These are phyloP conservation scores for Heteronetta atricapilla DNA, from an alignment of 2,113 vertebrate species.

Conservation along the genomic window DNA sequence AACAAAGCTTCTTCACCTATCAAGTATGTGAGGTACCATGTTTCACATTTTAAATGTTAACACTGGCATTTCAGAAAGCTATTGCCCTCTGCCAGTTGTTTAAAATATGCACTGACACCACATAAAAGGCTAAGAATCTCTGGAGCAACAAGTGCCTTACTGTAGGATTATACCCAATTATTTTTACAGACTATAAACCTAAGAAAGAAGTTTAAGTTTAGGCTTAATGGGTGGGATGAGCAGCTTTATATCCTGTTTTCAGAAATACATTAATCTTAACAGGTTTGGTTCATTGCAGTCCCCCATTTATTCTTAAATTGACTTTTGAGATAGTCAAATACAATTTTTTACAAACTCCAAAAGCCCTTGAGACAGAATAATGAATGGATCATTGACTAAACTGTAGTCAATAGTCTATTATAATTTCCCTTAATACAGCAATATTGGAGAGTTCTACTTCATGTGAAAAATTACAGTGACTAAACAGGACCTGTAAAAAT, in stretches of 20 bases:
- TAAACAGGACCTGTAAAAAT: conserved; percentile 54
- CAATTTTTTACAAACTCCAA: conserved; percentile 69
- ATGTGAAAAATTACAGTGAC: conserved; percentile 60
- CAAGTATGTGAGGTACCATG: background rate
- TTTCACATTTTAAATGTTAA: background rate
- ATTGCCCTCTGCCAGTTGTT: background rate
- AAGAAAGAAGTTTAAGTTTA: background rate
- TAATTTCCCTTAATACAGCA: conserved; percentile 76
- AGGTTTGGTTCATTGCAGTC: conserved; percentile 24
- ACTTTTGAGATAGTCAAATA: conserved; percentile 74
- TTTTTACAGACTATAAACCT: background rate
- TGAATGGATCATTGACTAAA: conserved; percentile 72
- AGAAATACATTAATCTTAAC: conserved; percentile 29
- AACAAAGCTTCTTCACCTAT: background rate
- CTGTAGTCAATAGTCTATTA: conserved; percentile 76
- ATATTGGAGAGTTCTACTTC: conserved; percentile 66
- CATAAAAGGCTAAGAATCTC: background rate
- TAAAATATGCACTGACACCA: background rate
- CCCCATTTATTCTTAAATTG: conserved; percentile 62
- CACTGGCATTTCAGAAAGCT: background rate
- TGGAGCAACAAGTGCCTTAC: background rate
- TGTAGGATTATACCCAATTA: background rate
- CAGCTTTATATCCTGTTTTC: background rate
- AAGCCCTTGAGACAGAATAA: conserved; percentile 73
- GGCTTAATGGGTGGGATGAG: background rate